Base-by-base conservation (phyloP, 1,140 invertebrate genomes). In the Procambarus clarkii region DNA sequence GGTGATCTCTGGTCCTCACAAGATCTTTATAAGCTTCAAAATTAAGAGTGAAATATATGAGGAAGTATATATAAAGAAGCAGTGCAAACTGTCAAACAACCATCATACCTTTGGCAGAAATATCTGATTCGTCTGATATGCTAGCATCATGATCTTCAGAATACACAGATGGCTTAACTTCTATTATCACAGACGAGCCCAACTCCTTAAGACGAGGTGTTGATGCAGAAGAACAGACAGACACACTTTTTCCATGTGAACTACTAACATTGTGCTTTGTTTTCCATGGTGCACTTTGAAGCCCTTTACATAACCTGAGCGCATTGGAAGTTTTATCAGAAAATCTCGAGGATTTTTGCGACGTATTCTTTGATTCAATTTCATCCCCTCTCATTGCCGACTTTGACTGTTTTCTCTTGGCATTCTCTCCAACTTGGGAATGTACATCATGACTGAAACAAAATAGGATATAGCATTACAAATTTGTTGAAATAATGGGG, bases 211-310 rank as follows among this genome's bases (percentile, higher is more conserved):
- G 13, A 24, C 2, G n/a, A 46, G 60, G 77, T 1, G 18, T 46
- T 3, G 79, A 4, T 11, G 44, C 1, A 34, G 76, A 83, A 18
- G 60, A 24, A 7, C n/a, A 34, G 9, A 45, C 24, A 9, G 74
- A n/a, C 5, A 46, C 13, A 9, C 44, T 21, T 44, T 74, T 91
- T 50, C 60, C 60, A 44, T 24, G 44, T 44, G 74, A 79, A 44
- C 44, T 54, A 71, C 9, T 91, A 15, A 24, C 21, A 64, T 45
- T 90, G 34, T 83, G 77, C 24, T 46, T 84, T 15, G 88, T 91
- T 48, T 64, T 91, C 83, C 88, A 24, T 3, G 88, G 88, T 45
- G 88, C 82, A 50, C 46, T 21, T 13, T 91, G 88, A 18, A 91
- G 88, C n/a, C 88, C 88, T 46, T 50, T 78, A 24, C 46, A 34